Evolutionary conservation across 2,113 vertebrate genomes (phyloP), one percentile per base, ranked within the genome.

Genomic region (Sterna hirundo): DNA sequence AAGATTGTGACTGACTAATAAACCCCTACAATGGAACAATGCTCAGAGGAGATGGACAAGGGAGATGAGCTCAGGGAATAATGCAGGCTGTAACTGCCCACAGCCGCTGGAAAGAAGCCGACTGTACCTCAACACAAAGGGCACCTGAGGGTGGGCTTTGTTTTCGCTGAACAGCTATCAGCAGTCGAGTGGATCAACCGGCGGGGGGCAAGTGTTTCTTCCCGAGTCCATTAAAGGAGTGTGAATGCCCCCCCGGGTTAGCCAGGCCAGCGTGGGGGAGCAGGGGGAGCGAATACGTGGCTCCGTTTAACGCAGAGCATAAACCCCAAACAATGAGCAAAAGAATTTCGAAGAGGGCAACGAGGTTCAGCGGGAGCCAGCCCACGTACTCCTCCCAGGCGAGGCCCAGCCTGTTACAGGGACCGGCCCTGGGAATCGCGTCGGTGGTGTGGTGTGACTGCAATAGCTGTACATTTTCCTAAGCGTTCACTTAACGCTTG

Each of bases 391-490:
- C 32, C 10, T 36, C 13, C 36, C 15, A n/a, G 25, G 12, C 2
- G 8, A 5, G 2, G 9, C 12, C 20, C 13, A 26, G 20, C 0
- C 6, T 14, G 5, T 26, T 9, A 4, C 2, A 4, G 38, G 15
- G 25, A 9, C 7, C 1, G 2, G 13, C 27, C 26, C 6, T 5
- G 17, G 30, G 40, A 66, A 21, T 10, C 6, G 19, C 10, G 3
- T 9, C 0, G 0, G 52, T 15, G 5, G 4, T 1, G 13, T 29
- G 22, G 3, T 7, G 21, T n/a, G 8, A 2, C 15, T 32, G n/a
- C 55, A 22, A 32, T 23, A 0, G 0, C 36, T 26, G 0, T 5
- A 3, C 2, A 32, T 51, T 78, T 75, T 13, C 18, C 2, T 36
- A 61, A 62, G 46, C 6, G 22, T 38, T 38, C 40, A 19, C 8